A percentile compares a stretch with the other conserved stretches of the same genome.
Evolutionary conservation across 2,888 invertebrate species (phyloP).

Genomic region (Alentia gelatinosa): DNA sequence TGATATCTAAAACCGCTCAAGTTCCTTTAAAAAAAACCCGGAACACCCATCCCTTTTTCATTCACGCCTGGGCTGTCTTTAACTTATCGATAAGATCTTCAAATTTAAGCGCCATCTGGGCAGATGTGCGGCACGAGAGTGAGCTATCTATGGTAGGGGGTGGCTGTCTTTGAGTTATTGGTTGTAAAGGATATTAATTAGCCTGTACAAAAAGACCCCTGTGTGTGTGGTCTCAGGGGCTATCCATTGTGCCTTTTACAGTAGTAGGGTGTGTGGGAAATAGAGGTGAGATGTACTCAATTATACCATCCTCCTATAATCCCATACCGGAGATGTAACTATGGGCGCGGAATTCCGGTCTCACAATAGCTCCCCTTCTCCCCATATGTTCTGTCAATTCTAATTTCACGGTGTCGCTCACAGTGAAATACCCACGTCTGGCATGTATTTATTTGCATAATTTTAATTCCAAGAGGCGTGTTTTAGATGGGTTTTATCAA

Average conservation of each 20-base stretch:
- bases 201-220: background rate
- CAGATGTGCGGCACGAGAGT: too few species aligned
- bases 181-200: background rate
- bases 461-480: too few species aligned
- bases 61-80: background rate
- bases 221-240: background rate
- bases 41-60: background rate
- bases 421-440: background rate
- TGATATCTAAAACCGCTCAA: background rate
- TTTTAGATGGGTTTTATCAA: too few species aligned
- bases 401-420: background rate
- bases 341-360: background rate
- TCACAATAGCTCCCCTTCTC: background rate
- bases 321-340: background rate
- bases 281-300: background rate
- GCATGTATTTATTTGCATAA: background rate
- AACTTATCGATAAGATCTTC: background rate
- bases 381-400: background rate
- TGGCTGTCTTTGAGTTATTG: background rate
- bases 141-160: background rate
- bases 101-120: background rate
- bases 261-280: background rate
- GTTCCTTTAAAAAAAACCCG: background rate
- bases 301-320: background rate
- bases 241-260: background rate